Conservation (phyloP, 2,888 invertebrate genomes). For the Dasypolia templi region DNA sequence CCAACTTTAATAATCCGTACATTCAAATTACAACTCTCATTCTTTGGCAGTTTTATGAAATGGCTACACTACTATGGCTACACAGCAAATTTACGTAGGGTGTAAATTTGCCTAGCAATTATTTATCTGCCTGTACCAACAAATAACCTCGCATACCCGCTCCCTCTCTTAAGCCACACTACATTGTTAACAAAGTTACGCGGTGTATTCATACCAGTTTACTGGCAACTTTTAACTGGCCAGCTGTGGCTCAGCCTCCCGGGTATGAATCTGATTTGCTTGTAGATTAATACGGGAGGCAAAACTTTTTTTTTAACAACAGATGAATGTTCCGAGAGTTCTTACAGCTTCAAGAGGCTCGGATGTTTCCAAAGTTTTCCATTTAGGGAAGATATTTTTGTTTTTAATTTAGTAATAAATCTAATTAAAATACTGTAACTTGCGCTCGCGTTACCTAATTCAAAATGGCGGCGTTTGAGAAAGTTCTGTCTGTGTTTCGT, state of each 20-base stretch:
- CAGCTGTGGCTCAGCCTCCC: slow-evolving; percentile 85
- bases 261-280: slow-evolving; percentile 87
- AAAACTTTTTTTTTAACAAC: slow-evolving; percentile 76
- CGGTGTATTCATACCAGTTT: slow-evolving; percentile 86
- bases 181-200: slow-evolving; percentile 83
- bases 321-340: slow-evolving; percentile 66
- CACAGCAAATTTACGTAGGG: no score
- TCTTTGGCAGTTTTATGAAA: no score
- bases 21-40: no score
- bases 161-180: slow-evolving; percentile 57
- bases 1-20: no score
- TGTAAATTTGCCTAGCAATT: no score
- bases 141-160: slow-evolving; percentile 31
- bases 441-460: slow-evolving; percentile 59
- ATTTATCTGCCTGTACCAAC: no score
- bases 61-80: no score
- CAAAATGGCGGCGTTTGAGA: slow-evolving; percentile 43
- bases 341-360: slow-evolving; percentile 63
- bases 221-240: slow-evolving; percentile 89
- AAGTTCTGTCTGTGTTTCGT: slow-evolving; percentile 43
- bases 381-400: slow-evolving; percentile 62
- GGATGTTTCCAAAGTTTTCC: slow-evolving; percentile 61
- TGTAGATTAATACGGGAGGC: slow-evolving; percentile 83
- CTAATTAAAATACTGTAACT: slow-evolving; percentile 67
- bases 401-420: slow-evolving; percentile 68